A percentile compares a stretch with the other conserved stretches of the same genome.
Conservation (phyloP, 2,113 vertebrate genomes). For the Oncorhynchus kisutch region DNA sequence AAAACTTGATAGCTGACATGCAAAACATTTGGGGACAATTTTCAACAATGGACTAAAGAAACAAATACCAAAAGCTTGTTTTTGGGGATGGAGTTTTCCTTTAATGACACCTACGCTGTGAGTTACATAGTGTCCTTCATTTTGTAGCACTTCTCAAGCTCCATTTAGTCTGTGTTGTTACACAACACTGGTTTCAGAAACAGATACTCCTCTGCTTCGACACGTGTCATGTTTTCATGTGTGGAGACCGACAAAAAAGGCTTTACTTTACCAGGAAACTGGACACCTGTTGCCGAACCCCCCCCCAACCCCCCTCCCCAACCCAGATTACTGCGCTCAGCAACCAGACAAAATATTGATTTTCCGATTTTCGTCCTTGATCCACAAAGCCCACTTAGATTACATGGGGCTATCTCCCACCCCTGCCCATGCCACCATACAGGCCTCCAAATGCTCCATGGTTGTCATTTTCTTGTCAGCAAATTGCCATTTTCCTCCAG, state of each 20-base stretch:
- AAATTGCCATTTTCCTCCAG: constrained; percentile 51
- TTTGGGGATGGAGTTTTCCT: too few relatives aligned
- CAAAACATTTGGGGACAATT: too few relatives aligned
- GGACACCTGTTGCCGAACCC: constrained; percentile 55
- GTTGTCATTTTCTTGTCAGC: constrained; percentile 40
- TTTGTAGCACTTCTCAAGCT: too few relatives aligned
- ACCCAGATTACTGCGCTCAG: constrained; percentile 34
- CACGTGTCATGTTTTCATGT: constrained; percentile 20
- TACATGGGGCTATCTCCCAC: constrained; percentile 29
- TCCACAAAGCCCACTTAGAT: constrained; percentile 50
- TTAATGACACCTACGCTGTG: too few relatives aligned
- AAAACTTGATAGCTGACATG: too few relatives aligned
- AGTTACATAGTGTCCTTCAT: too few relatives aligned
- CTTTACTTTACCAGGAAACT: constrained; percentile 38
- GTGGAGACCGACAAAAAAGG: constrained; percentile 38
- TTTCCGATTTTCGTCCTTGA: constrained; percentile 48
- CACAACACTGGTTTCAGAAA: too few relatives aligned
- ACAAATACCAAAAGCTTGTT: too few relatives aligned
- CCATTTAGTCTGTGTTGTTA: too few relatives aligned
- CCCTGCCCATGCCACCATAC: constrained; percentile 26
- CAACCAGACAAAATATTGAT: constrained; percentile 55
- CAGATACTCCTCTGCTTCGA: not conserved
- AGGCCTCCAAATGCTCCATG: constrained; percentile 37
- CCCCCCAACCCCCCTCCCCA: too few relatives aligned
- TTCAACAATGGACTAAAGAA: too few relatives aligned